Evolutionary conservation across 2,797 vertebrate species (phyloP).

Genomic region (Pseudocheirus occidentalis): DNA sequence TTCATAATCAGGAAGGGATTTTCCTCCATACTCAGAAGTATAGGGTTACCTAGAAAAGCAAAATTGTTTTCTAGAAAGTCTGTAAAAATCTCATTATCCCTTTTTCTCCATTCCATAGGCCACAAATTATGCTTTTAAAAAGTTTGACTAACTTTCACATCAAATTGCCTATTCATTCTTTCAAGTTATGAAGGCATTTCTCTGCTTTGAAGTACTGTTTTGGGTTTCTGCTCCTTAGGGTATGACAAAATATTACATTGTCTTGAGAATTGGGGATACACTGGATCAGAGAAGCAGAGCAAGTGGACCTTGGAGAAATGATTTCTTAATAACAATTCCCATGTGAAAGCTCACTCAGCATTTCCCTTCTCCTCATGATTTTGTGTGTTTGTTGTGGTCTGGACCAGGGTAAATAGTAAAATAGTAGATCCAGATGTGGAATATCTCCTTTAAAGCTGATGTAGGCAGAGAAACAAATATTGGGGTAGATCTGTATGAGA

Average conservation of each 20-base stretch:
- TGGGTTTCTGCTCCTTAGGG: conserved; percentile 72
- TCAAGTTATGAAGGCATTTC: conserved; percentile 78
- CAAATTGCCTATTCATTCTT: conserved; percentile 77
- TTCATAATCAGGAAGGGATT: background rate
- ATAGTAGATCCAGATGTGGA: conserved; percentile 62
- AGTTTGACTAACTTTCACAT: conserved; percentile 76
- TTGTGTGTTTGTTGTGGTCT: conserved; percentile 75
- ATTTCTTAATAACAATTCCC: conserved; percentile 64
- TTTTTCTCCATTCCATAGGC: conserved; percentile 72
- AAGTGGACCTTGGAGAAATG: conserved; percentile 63
- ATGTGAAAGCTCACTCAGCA: conserved; percentile 41
- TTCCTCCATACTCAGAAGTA: conserved; percentile 55
- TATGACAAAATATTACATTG: conserved; percentile 61
- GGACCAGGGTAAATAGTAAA: conserved; percentile 51
- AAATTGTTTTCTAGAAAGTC: conserved; percentile 68
- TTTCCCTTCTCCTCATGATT: conserved; percentile 66
- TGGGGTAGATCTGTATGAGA: background rate
- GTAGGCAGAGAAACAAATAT: conserved; percentile 20
- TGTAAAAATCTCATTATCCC: conserved; percentile 62
- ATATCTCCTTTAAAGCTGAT: conserved; percentile 51
- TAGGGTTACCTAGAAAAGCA: conserved; percentile 62
- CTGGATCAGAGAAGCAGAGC: conserved; percentile 69
- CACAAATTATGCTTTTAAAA: conserved; percentile 73
- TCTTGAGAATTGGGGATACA: conserved; percentile 73
- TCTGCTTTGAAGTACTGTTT: conserved; percentile 72